Evolutionary conservation across 2,113 vertebrate genomes (phyloP).

Genomic region (Xiphophorus couchianus): DNA sequence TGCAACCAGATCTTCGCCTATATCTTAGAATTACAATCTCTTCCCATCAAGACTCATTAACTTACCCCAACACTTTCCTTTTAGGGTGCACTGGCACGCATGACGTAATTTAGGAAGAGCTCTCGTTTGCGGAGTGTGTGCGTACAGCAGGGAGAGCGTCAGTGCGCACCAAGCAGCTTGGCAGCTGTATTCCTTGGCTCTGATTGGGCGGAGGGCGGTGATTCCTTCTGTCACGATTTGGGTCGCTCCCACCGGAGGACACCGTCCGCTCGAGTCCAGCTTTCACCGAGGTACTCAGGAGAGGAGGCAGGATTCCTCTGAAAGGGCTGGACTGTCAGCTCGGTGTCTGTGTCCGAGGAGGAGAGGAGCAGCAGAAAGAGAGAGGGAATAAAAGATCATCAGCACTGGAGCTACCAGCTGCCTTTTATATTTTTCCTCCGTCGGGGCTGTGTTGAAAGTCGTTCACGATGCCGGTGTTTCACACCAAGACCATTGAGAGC

Average conservation of each 20-base stretch:
- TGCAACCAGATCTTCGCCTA: background rate
- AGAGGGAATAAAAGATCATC: constrained; percentile 16
- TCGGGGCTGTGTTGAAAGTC: constrained; percentile 72
- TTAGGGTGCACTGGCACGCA: constrained; percentile 68
- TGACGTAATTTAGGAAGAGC: constrained; percentile 78
- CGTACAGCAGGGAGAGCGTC: constrained; percentile 45
- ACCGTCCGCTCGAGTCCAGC: constrained; percentile 60
- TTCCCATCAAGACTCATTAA: constrained; percentile 37
- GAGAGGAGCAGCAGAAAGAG: constrained; percentile 3
- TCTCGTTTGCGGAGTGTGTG: constrained; percentile 40
- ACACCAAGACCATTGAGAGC: constrained; percentile 98
- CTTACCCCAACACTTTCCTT: constrained; percentile 67
- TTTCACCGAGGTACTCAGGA: constrained; percentile 43
- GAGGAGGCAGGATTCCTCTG: constrained; percentile 52
- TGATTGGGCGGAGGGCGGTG: constrained; percentile 78
- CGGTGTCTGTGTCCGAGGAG: constrained; percentile 54
- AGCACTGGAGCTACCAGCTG: constrained; percentile 55
- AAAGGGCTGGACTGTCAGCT: constrained; percentile 56
- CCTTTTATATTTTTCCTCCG: constrained; percentile 45
- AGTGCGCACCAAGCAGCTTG: constrained; percentile 64
- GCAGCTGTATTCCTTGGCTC: constrained; percentile 54
- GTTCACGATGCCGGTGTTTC: constrained; percentile 95
- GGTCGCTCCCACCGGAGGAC: constrained; percentile 70
- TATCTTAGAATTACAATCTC: constrained; percentile 43
- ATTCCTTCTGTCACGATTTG: constrained; percentile 76